phyloP scores from a whole-genome alignment of 2,797 vertebrate genomes.

The Crenichthys baileyi region DNA sequence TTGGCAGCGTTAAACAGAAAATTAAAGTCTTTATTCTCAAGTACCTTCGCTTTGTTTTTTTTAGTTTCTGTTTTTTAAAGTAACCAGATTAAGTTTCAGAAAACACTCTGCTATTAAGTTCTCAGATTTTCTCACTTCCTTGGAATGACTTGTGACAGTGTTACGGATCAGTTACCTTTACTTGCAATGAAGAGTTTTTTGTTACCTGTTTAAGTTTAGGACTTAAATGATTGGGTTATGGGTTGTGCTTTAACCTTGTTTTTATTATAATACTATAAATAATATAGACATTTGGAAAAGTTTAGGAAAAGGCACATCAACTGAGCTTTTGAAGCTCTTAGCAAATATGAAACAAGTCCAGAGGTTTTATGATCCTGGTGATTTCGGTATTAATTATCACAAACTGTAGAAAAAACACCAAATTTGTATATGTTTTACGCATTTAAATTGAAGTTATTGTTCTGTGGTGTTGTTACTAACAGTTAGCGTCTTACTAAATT shows the following conservation, averaged over 20 bases:
- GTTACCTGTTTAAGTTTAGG: not conserved
- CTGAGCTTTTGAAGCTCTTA: not conserved
- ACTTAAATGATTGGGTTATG: not conserved
- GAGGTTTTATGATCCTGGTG: not conserved
- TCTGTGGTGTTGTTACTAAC: no score
- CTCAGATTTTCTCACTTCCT: not conserved
- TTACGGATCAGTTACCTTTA: not conserved
- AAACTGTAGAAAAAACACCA: not conserved
- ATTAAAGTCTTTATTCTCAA: not conserved
- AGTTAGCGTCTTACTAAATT: no score
- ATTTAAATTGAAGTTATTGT: no score
- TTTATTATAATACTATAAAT: not conserved
- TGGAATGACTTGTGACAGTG: not conserved
- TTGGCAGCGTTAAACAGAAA: constrained; percentile 16
- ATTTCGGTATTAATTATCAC: not conserved
- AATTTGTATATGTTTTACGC: no score
- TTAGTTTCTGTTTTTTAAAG: constrained; percentile 10
- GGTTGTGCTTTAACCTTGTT: not conserved
- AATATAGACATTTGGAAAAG: not conserved
- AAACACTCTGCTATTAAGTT: not conserved
- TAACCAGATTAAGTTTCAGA: not conserved
- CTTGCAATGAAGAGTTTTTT: not conserved
- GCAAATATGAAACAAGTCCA: not conserved
- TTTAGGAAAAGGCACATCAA: not conserved
- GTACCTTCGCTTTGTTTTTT: constrained; percentile 9